Percentiles rank a stretch among this genome's conserved stretches.
These are phyloP conservation scores for Pseudolaguvia tuberculata DNA, from an alignment of 2,113 vertebrate species.

Conservation along the genomic window DNA sequence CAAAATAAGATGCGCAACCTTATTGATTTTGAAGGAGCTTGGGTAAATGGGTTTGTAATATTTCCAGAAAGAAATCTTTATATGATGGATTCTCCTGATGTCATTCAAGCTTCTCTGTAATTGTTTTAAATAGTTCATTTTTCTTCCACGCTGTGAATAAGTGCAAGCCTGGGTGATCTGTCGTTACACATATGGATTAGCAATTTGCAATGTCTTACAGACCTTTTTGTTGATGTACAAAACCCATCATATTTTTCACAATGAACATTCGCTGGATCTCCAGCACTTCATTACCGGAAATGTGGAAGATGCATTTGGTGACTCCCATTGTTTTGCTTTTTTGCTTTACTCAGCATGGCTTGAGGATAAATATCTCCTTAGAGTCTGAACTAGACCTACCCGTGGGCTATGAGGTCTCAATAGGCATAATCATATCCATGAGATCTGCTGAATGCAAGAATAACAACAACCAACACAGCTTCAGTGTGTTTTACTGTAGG, in stretches of 20 bases:
- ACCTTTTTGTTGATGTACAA: slow-evolving; percentile 48
- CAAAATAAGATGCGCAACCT: slow-evolving; percentile 70
- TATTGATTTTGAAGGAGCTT: slow-evolving; percentile 75
- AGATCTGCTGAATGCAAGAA: slow-evolving; percentile 31
- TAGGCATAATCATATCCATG: slow-evolving; percentile 42
- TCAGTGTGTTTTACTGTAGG: slow-evolving; percentile 29
- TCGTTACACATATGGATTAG: slow-evolving; percentile 79
- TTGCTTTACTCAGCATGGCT: slow-evolving; percentile 37
- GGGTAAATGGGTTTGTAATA: slow-evolving; percentile 86
- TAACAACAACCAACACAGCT: background rate
- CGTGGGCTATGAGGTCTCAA: slow-evolving; percentile 26
- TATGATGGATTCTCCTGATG: slow-evolving; percentile 76
- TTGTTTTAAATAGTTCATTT: slow-evolving; percentile 83
- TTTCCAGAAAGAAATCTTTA: slow-evolving; percentile 88
- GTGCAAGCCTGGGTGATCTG: slow-evolving; percentile 74
- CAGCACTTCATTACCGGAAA: slow-evolving; percentile 26
- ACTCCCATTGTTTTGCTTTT: slow-evolving; percentile 1
- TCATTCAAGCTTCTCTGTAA: slow-evolving; percentile 69
- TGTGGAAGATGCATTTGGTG: slow-evolving; percentile 27
- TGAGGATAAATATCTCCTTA: slow-evolving; percentile 42
- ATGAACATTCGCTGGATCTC: slow-evolving; percentile 37
- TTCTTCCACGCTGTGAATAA: slow-evolving; percentile 77
- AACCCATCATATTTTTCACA: slow-evolving; percentile 25
- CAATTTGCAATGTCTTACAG: slow-evolving; percentile 70
- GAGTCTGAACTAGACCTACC: slow-evolving; percentile 27